Evolutionary conservation across 2,113 vertebrate species (phyloP).

Genomic region (Variabilichromis moorii): DNA sequence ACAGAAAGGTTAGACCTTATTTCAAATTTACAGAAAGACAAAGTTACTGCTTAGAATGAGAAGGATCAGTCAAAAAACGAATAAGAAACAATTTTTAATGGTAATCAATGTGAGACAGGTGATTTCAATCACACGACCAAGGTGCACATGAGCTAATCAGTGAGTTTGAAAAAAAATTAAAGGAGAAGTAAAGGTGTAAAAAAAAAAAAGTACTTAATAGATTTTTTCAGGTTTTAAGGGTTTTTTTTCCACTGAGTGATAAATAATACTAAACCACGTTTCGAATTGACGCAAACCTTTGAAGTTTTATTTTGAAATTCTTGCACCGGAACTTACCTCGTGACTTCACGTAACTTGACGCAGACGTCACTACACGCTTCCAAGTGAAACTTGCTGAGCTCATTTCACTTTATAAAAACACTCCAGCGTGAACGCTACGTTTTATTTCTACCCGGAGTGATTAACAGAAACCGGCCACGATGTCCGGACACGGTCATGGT

Average conservation of each 20-base stretch:
- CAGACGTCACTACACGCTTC: neutral
- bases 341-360: neutral
- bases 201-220: neutral
- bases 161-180: neutral
- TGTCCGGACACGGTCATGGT: slow-evolving; percentile 68
- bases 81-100: neutral
- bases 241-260: neutral
- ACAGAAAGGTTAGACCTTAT: neutral
- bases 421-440: accelerated
- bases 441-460: neutral
- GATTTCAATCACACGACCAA: neutral
- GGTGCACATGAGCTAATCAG: neutral
- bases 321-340: neutral
- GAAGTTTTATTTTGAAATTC: slow-evolving; percentile 15
- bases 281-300: no score
- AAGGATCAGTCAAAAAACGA: neutral
- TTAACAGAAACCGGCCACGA: neutral
- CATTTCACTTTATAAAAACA: neutral
- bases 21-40: neutral
- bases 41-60: neutral
- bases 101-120: neutral
- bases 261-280: neutral
- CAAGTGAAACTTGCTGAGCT: slow-evolving; percentile 25
- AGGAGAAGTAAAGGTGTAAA: neutral
- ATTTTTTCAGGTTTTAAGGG: neutral